Evolutionary conservation across 2,113 vertebrate species (phyloP).

Genomic region (Muntiacus muntjak): DNA sequence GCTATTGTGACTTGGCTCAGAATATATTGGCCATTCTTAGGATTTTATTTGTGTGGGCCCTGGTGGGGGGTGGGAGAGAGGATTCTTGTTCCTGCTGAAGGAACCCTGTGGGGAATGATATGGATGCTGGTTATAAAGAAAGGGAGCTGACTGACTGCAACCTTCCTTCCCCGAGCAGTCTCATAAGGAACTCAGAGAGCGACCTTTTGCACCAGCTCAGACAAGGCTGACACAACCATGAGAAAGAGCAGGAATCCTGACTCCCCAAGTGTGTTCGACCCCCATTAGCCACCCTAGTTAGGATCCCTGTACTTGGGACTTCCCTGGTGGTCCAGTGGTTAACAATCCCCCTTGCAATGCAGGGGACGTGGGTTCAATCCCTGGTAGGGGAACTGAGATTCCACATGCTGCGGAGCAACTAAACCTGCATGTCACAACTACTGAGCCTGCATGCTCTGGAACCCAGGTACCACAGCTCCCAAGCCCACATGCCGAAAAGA

Average conservation of each 20-base stretch:
- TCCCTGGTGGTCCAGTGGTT: neutral
- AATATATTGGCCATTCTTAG: slow-evolving; percentile 74
- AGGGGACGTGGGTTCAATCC: neutral
- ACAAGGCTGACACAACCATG: neutral
- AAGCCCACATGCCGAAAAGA: fast-evolving
- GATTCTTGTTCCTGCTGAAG: slow-evolving; percentile 62
- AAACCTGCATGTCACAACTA: neutral
- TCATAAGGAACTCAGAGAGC: neutral
- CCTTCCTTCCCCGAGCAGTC: neutral
- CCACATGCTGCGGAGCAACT: neutral
- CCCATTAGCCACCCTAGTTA: no score
- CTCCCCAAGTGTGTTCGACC: no score
- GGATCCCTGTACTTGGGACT: neutral
- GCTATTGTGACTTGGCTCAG: slow-evolving; percentile 77
- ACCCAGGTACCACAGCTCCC: neutral
- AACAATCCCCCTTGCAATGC: neutral
- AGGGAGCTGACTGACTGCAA: neutral
- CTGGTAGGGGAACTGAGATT: neutral
- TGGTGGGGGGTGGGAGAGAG: neutral
- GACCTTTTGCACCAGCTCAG: neutral
- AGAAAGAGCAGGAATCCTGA: neutral
- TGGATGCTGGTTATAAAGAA: slow-evolving; percentile 45
- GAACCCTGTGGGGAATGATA: slow-evolving; percentile 39
- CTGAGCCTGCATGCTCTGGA: neutral
- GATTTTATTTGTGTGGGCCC: slow-evolving; percentile 73